A percentile compares a stretch with the other conserved stretches of the same genome.
Evolutionary conservation across 2,888 invertebrate genomes (phyloP).

Genomic region (Acleris laterana): DNA sequence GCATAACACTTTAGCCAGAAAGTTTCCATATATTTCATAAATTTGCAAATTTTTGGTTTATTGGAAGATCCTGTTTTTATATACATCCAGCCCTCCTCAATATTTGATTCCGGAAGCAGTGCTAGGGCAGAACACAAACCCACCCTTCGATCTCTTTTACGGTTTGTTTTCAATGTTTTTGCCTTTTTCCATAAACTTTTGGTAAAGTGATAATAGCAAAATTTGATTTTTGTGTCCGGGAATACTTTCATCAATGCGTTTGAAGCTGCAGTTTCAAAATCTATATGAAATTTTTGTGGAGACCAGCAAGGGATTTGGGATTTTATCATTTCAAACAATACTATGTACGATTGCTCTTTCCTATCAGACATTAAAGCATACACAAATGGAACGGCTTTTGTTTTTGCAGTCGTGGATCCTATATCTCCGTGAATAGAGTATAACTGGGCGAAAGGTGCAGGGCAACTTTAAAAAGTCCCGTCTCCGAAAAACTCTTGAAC

Average conservation of each 20-base stretch:
- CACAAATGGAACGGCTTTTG: too few relatives aligned
- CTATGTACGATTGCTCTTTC: conserved; percentile 6
- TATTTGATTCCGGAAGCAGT: conserved; percentile 5
- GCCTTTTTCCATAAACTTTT: background rate
- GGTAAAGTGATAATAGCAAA: background rate
- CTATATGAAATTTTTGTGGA: conserved; percentile 6
- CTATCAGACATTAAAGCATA: too few relatives aligned
- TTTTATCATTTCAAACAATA: conserved; percentile 12
- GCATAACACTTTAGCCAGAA: too few relatives aligned
- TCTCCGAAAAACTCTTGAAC: conserved; percentile 3
- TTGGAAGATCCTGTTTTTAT: conserved; percentile 5
- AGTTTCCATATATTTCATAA: too few relatives aligned
- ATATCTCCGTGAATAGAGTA: conserved; percentile 4
- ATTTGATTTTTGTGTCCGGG: background rate
- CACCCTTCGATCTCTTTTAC: too few relatives aligned
- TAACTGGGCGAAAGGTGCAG: conserved; percentile 7
- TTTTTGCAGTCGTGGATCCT: too few relatives aligned
- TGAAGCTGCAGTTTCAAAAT: conserved; percentile 2
- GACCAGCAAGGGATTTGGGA: conserved; percentile 11
- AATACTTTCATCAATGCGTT: background rate
- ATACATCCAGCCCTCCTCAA: conserved; percentile 4
- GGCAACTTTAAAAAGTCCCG: conserved; percentile 3
- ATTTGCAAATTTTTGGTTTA: background rate
- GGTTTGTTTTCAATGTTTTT: background rate
- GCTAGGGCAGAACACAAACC: conserved; percentile 1